Conservation (phyloP, 2,113 vertebrate species). For the Hippocampus comes region DNA sequence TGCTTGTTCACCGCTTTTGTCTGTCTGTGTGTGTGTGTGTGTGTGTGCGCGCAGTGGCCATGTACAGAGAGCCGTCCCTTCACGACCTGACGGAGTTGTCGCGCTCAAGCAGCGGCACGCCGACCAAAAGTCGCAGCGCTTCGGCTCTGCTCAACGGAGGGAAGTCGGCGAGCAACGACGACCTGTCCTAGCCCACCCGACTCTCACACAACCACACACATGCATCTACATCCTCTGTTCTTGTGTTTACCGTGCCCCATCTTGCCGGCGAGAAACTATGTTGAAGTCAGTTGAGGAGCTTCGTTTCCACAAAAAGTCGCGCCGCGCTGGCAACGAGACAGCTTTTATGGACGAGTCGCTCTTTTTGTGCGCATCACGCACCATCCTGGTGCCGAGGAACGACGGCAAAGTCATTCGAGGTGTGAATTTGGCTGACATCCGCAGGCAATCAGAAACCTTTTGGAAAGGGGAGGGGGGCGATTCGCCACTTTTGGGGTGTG, state of each 20-base stretch:
- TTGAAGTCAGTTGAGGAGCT: background rate
- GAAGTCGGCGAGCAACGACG: constrained; percentile 92
- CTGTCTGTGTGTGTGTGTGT: background rate
- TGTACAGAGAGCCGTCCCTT: constrained; percentile 98
- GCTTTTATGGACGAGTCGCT: too few relatives aligned
- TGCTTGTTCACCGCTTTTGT: background rate
- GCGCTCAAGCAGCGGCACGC: constrained; percentile 91
- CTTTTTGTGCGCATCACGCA: too few relatives aligned
- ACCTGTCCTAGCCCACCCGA: constrained; percentile 86
- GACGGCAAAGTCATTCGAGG: too few relatives aligned
- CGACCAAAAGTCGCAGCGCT: constrained; percentile 96
- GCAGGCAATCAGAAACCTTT: too few relatives aligned
- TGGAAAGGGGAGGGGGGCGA: too few relatives aligned
- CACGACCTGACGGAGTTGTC: constrained; percentile 97
- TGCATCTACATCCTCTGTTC: constrained; percentile 1
- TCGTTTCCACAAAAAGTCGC: too few relatives aligned
- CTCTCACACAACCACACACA: background rate
- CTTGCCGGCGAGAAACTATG: background rate
- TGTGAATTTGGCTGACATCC: background rate
- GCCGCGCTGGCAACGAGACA: too few relatives aligned
- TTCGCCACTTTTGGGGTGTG: too few relatives aligned
- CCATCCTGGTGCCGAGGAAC: too few relatives aligned
- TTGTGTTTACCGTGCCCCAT: background rate
- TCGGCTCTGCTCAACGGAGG: constrained; percentile 93
- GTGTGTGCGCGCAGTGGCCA: constrained; percentile 80